These are phyloP conservation scores for Drosophila biarmipes DNA, from an alignment of 1,140 invertebrate genomes.

Conservation along the genomic window DNA sequence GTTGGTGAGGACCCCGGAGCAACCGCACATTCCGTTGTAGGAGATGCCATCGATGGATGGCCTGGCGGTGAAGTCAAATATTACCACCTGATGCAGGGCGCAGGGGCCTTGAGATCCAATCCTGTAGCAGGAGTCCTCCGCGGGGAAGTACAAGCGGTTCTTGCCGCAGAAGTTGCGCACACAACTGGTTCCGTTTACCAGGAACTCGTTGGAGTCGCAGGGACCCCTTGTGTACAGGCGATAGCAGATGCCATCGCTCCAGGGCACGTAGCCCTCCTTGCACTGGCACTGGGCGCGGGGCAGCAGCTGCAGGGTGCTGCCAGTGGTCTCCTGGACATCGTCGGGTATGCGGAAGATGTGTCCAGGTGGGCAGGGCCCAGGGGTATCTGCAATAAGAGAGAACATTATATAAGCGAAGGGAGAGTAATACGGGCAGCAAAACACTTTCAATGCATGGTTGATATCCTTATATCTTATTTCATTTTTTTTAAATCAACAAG, in stretches of 20 bases:
- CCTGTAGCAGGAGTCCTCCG: constrained; percentile 89
- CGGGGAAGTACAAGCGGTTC: constrained; percentile 90
- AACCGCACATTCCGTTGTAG: constrained; percentile 92
- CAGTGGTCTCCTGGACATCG: constrained; percentile 40
- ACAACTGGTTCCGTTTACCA: constrained; percentile 87
- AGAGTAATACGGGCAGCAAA: too few relatives aligned
- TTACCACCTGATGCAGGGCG: constrained; percentile 88
- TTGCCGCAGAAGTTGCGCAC: constrained; percentile 89
- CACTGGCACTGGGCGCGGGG: constrained; percentile 86
- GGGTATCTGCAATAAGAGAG: constrained; percentile 85
- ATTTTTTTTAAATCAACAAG: too few relatives aligned
- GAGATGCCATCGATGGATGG: constrained; percentile 91
- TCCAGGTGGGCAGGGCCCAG: constrained; percentile 89
- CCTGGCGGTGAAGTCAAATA: constrained; percentile 90
- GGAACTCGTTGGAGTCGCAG: constrained; percentile 88
- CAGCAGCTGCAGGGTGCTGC: constrained; percentile 76
- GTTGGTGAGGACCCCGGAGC: constrained; percentile 85
- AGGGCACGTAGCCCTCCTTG: constrained; percentile 89
- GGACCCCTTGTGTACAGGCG: constrained; percentile 91
- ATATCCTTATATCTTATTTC: neutral
- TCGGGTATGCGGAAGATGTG: constrained; percentile 87
- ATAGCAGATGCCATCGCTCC: constrained; percentile 89
- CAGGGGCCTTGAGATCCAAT: constrained; percentile 91
- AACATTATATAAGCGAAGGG: neutral
- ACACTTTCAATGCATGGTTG: neutral